Conservation (phyloP, 2,797 vertebrate genomes). For the Orientallactaga sibirica region DNA sequence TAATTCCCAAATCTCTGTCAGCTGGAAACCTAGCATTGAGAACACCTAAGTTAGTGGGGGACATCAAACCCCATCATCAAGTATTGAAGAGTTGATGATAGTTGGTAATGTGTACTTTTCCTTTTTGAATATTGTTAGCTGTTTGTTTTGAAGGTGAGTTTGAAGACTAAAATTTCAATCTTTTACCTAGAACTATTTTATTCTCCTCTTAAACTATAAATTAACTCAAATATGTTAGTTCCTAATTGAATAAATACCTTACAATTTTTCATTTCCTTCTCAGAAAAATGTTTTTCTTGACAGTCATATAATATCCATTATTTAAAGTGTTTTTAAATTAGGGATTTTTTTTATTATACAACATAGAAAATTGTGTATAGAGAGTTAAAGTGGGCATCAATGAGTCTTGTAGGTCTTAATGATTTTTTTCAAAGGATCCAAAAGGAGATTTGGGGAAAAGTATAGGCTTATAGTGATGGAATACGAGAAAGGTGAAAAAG, state of each 20-base stretch:
- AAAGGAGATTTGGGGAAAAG: conserved; percentile 21
- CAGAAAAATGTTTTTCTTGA: conserved; percentile 22
- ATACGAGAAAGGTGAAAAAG: not conserved
- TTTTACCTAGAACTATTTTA: conserved; percentile 32
- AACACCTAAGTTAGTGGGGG: too few species aligned
- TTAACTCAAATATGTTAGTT: conserved; percentile 12
- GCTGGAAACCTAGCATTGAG: too few species aligned
- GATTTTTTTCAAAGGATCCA: not conserved
- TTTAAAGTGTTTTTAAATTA: conserved; percentile 58
- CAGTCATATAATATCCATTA: conserved; percentile 53
- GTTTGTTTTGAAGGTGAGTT: conserved; percentile 54
- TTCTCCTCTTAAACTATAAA: not conserved
- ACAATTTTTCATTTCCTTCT: conserved; percentile 47
- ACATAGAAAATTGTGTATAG: not conserved
- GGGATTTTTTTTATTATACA: conserved; percentile 17
- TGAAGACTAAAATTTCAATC: conserved; percentile 46
- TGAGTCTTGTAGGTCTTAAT: not conserved
- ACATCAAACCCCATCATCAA: not conserved
- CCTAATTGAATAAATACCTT: not conserved
- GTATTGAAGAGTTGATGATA: conserved; percentile 45
- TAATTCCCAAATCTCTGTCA: too few species aligned
- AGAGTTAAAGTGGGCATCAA: not conserved
- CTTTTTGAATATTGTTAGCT: conserved; percentile 51
- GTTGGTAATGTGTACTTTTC: conserved; percentile 41
- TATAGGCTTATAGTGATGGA: not conserved